These are phyloP conservation scores for Cantharis rustica DNA, from an alignment of 2,888 invertebrate genomes.

Conservation along the genomic window DNA sequence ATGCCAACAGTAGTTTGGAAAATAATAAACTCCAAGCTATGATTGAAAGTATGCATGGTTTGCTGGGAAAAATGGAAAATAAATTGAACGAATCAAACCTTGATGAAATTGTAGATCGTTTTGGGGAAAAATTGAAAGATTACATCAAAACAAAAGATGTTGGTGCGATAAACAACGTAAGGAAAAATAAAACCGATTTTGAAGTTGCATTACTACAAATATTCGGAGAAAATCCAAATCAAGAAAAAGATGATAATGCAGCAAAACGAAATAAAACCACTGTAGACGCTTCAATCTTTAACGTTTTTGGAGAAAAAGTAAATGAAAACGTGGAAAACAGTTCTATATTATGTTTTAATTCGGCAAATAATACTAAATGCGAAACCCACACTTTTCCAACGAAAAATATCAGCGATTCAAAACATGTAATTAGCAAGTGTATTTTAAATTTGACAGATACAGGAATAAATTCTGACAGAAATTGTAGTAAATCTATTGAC, in stretches of 20 bases:
- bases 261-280: background rate
- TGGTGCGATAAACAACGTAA: background rate
- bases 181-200: background rate
- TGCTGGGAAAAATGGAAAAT: conserved; percentile 25
- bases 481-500: background rate
- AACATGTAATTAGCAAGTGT: background rate
- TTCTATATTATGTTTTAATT: background rate
- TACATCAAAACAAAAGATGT: background rate
- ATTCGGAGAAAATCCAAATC: conserved; percentile 1
- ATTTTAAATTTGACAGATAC: conserved; percentile 5
- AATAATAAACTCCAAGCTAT: conserved; percentile 4
- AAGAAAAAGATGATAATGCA: background rate
- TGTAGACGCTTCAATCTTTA: background rate
- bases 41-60: conserved; percentile 20
- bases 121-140: conserved; percentile 15
- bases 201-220: background rate
- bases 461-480: background rate
- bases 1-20: background rate
- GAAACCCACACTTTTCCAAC: background rate
- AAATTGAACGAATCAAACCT: conserved; percentile 31
- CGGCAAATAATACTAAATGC: background rate
- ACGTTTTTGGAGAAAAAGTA: background rate
- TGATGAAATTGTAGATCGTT: conserved; percentile 12
- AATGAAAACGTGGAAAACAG: background rate
- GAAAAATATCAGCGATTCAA: background rate